Percentiles rank a stretch among this genome's conserved stretches.
These are phyloP conservation scores for Chymomyza amoena DNA, from an alignment of 2,888 invertebrate genomes.

Conservation along the genomic window DNA sequence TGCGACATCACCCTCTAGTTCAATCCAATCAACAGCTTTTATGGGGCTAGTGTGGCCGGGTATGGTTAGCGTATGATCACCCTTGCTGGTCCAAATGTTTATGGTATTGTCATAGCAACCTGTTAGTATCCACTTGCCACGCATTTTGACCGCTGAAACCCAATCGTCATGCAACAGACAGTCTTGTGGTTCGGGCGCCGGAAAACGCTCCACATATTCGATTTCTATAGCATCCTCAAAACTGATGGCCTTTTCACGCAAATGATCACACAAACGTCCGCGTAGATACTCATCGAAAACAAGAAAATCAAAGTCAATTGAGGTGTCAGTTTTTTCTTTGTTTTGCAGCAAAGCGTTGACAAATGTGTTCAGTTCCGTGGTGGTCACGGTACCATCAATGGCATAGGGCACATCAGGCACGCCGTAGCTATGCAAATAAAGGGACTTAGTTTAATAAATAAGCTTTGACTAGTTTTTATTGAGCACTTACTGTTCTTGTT, in stretches of 20 bases:
- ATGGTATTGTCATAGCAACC: constrained; percentile 96
- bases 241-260: constrained; percentile 87
- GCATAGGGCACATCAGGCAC: constrained; percentile 92
- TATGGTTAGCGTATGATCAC: constrained; percentile 89
- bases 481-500: constrained; percentile 86
- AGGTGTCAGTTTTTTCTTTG: constrained; percentile 25
- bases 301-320: constrained; percentile 90
- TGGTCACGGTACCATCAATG: constrained; percentile 86
- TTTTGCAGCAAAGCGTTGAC: constrained; percentile 85
- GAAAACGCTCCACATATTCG: constrained; percentile 94
- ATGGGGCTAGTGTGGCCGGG: constrained; percentile 93
- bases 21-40: constrained; percentile 93
- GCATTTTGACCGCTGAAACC: constrained; percentile 92
- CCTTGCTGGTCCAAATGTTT: constrained; percentile 92
- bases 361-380: constrained; percentile 86
- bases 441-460: background rate
- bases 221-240: constrained; percentile 92
- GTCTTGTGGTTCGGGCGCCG: constrained; percentile 95
- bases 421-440: constrained; percentile 84
- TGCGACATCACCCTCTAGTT: constrained; percentile 82
- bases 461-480: background rate
- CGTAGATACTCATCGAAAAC: constrained; percentile 89
- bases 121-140: constrained; percentile 89
- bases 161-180: constrained; percentile 97
- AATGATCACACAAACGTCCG: constrained; percentile 83